Evolutionary conservation across 1,140 invertebrate species (phyloP).

Genomic region (Sweltsa coloradensis): DNA sequence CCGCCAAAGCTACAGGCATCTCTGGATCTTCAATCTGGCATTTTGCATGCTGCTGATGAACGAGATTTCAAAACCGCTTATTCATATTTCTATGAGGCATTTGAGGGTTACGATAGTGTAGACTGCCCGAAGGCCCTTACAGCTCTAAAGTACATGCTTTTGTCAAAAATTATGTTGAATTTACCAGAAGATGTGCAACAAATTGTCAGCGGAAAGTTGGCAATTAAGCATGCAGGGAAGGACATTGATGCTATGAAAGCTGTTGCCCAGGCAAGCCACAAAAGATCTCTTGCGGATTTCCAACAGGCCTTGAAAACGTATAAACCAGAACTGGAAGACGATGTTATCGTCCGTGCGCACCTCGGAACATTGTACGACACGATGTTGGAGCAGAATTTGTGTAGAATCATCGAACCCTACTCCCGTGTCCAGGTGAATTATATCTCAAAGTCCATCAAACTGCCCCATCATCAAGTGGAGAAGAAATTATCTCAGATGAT

Average conservation of each 20-base stretch:
- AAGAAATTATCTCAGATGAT: constrained; percentile 99
- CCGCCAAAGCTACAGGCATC: constrained; percentile 96
- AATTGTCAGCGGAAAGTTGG: constrained; percentile 92
- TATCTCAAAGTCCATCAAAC: constrained; percentile 75
- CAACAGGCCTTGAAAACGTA: constrained; percentile 76
- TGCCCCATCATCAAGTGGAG: constrained; percentile 85
- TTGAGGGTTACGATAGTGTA: constrained; percentile 97
- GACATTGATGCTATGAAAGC: constrained; percentile 97
- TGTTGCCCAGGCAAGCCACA: constrained; percentile 90
- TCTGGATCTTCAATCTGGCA: constrained; percentile 94
- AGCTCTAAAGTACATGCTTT: constrained; percentile 96
- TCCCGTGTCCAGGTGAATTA: constrained; percentile 78
- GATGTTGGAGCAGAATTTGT: constrained; percentile 98
- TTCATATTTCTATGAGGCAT: constrained; percentile 99
- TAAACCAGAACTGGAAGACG: constrained; percentile 83
- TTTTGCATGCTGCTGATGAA: constrained; percentile 97
- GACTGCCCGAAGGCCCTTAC: constrained; percentile 84
- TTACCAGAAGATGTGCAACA: constrained; percentile 91
- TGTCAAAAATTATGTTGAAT: constrained; percentile 97
- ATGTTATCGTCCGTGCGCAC: constrained; percentile 93
- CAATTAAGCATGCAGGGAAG: constrained; percentile 87
- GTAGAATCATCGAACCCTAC: constrained; percentile 97
- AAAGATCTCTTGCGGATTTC: constrained; percentile 93
- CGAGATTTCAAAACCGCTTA: constrained; percentile 99
- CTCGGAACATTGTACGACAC: constrained; percentile 94